Percentiles rank a stretch among this genome's conserved stretches.
These are phyloP conservation scores for Strix uralensis DNA, from an alignment of 2,113 vertebrate genomes.

Conservation along the genomic window DNA sequence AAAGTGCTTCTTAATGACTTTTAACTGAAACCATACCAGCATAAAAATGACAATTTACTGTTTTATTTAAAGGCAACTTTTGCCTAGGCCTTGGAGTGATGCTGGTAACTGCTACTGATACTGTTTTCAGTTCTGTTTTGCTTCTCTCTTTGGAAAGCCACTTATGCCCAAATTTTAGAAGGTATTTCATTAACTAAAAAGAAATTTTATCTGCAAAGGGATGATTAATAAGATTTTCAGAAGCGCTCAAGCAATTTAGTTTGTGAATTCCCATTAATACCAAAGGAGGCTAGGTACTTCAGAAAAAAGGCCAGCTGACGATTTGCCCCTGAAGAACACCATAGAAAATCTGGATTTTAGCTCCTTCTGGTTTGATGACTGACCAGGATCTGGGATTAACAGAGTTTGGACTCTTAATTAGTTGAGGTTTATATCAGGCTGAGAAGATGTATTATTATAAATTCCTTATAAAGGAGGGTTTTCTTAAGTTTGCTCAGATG, in stretches of 20 bases:
- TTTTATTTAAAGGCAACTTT: background rate
- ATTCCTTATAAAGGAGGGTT: background rate
- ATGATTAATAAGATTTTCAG: background rate
- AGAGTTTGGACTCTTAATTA: background rate
- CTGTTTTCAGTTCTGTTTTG: background rate
- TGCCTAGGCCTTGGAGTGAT: background rate
- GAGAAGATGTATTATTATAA: background rate
- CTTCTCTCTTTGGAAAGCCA: background rate
- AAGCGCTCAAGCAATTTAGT: background rate
- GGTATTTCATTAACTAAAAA: background rate
- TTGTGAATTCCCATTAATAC: background rate
- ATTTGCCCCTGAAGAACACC: background rate
- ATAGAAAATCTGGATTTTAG: background rate
- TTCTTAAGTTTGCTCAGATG: background rate
- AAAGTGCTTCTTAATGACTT: background rate
- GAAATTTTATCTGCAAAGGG: background rate
- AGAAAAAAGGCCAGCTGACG: background rate
- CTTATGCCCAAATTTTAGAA: background rate
- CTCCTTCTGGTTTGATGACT: background rate
- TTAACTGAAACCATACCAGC: background rate
- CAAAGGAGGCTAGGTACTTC: background rate
- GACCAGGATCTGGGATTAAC: background rate
- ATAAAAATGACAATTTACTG: background rate
- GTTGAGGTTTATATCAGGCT: background rate
- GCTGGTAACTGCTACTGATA: background rate